Conservation (phyloP, 2,888 invertebrate species). For the Mythimna loreyi region DNA sequence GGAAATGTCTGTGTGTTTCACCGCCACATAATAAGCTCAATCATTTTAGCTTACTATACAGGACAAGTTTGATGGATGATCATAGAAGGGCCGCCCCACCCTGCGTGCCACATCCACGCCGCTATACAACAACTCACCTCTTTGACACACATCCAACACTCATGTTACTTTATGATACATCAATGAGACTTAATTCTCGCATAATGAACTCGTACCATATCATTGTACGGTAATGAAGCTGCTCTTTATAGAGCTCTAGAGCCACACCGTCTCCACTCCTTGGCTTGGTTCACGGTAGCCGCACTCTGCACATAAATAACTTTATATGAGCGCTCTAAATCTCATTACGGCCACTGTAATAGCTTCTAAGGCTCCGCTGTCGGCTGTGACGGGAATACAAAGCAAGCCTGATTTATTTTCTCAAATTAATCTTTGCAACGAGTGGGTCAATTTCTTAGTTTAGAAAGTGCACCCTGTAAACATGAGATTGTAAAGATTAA, state of each 20-base stretch:
- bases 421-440: conserved; percentile 74
- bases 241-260: conserved; percentile 47
- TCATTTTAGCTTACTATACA: conserved; percentile 57
- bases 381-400: conserved; percentile 88
- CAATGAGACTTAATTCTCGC: conserved; percentile 49
- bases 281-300: conserved; percentile 70
- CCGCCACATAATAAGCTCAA: conserved; percentile 58
- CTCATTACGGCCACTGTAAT: conserved; percentile 88
- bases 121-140: conserved; percentile 47
- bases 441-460: conserved; percentile 38
- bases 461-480: conserved; percentile 46
- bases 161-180: conserved; percentile 51
- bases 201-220: conserved; percentile 47
- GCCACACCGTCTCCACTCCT: conserved; percentile 42
- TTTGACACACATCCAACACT: conserved; percentile 44
- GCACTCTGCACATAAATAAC: conserved; percentile 87
- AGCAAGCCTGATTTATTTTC: conserved; percentile 85
- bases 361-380: conserved; percentile 86
- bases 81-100: conserved; percentile 33
- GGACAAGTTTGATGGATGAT: conserved; percentile 59
- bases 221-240: conserved; percentile 53
- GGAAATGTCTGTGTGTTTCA: conserved; percentile 44
- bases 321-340: conserved; percentile 89
- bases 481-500: conserved; percentile 58
- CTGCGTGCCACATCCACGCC: conserved; percentile 43